phyloP scores from a whole-genome alignment of 2,113 vertebrate genomes.

The Antigone vipio region DNA sequence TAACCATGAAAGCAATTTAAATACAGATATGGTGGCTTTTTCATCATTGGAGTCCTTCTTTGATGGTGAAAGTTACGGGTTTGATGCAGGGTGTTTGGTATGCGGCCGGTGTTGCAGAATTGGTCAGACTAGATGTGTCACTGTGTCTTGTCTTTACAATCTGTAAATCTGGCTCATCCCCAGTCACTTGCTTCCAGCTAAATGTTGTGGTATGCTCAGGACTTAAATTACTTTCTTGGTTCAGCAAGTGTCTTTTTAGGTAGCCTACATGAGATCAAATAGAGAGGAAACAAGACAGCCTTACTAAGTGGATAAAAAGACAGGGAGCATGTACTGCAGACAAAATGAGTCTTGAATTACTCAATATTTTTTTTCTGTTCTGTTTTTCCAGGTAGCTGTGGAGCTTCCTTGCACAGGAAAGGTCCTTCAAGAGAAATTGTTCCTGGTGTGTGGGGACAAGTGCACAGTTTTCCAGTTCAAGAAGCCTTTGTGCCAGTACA shows the following conservation, averaged over 20 bases:
- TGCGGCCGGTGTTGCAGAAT: neutral
- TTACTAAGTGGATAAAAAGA: neutral
- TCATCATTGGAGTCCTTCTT: neutral
- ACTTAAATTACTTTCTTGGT: neutral
- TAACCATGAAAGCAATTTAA: neutral
- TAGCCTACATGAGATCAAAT: neutral
- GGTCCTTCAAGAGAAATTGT: slow-evolving; percentile 81
- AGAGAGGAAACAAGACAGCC: neutral
- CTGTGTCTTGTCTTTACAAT: neutral
- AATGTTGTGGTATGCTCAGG: neutral
- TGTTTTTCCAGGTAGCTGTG: neutral
- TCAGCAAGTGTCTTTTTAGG: neutral
- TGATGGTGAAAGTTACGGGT: neutral
- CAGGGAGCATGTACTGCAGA: neutral
- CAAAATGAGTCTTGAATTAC: neutral
- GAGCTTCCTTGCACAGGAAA: slow-evolving; percentile 53
- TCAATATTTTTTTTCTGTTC: neutral
- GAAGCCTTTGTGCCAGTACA: slow-evolving; percentile 79
- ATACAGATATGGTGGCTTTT: neutral
- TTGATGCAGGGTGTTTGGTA: neutral
- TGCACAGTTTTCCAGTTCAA: slow-evolving; percentile 78
- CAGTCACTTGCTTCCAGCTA: neutral
- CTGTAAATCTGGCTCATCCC: neutral
- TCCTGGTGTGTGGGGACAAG: slow-evolving; percentile 74
- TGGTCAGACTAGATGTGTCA: neutral